These are phyloP conservation scores for Drosophila watanabei DNA, from an alignment of 1,140 invertebrate genomes.

Conservation along the genomic window DNA sequence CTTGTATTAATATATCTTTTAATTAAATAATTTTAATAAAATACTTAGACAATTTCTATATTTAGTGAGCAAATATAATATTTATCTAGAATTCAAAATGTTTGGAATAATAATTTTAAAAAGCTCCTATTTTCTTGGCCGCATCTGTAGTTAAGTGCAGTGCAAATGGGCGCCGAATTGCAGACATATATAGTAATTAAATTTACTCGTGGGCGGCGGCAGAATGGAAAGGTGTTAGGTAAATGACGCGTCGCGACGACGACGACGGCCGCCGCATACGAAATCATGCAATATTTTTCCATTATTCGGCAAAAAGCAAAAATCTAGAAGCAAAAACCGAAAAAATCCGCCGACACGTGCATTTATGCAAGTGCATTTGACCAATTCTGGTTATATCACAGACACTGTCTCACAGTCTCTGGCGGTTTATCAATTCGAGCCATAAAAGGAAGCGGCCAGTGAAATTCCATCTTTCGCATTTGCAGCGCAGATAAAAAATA, in stretches of 20 bases:
- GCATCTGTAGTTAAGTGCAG: background rate
- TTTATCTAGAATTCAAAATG: no score
- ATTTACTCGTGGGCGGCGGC: conserved; percentile 20
- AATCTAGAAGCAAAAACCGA: background rate
- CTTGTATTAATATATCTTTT: no score
- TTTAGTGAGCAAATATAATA: no score
- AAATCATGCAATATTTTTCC: conserved; percentile 25
- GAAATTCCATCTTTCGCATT: conserved; percentile 37
- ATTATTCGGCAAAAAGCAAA: conserved; percentile 30
- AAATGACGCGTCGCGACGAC: conserved; percentile 14
- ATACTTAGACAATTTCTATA: no score
- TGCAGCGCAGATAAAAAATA: conserved; percentile 16
- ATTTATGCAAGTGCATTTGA: conserved; percentile 31
- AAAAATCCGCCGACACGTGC: conserved; percentile 34
- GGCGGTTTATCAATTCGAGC: conserved; percentile 13
- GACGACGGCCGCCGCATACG: background rate
- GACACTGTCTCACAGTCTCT: background rate
- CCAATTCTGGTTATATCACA: conserved; percentile 27
- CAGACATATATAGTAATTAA: conserved; percentile 38
- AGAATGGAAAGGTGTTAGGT: conserved; percentile 26
- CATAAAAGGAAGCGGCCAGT: conserved; percentile 31
- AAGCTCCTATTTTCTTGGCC: background rate
- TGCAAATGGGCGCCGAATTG: conserved; percentile 17
- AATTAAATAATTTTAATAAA: no score
- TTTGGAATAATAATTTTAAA: no score